Evolutionary conservation across 2,888 invertebrate species (phyloP).

Genomic region (Drosophila nr. perissopoda): DNA sequence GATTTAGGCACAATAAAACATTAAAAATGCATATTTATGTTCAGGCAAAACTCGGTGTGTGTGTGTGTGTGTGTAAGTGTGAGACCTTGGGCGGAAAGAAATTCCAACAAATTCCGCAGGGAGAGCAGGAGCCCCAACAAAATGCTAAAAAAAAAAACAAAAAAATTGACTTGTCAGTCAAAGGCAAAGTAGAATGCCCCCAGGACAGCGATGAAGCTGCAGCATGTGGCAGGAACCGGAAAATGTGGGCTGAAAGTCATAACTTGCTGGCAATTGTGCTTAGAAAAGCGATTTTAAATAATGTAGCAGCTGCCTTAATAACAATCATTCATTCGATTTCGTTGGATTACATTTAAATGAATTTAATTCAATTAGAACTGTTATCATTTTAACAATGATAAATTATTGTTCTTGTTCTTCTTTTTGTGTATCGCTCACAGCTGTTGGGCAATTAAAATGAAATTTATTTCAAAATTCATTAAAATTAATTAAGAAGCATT

Average conservation of each 20-base stretch:
- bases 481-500: conserved; percentile 51
- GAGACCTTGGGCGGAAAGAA: conserved; percentile 14
- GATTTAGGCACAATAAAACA: conserved; percentile 29
- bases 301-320: conserved; percentile 21
- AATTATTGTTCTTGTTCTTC: conserved; percentile 4
- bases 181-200: conserved; percentile 15
- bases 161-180: conserved; percentile 43
- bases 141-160: background rate
- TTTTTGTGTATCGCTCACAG: conserved; percentile 20
- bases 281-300: conserved; percentile 8
- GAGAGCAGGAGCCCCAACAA: conserved; percentile 2
- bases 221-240: conserved; percentile 25
- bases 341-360: conserved; percentile 28
- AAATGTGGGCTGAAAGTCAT: conserved; percentile 9
- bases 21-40: conserved; percentile 52
- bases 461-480: conserved; percentile 60
- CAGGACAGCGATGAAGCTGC: conserved; percentile 20
- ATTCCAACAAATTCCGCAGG: conserved; percentile 21
- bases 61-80: background rate
- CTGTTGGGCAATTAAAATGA: conserved; percentile 56
- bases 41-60: conserved; percentile 1
- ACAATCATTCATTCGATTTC: background rate
- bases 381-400: conserved; percentile 28
- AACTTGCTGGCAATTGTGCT: conserved; percentile 24
- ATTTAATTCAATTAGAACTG: conserved; percentile 27